Evolutionary conservation across 2,113 vertebrate genomes (phyloP).

Genomic region (Chroicocephalus ridibundus): DNA sequence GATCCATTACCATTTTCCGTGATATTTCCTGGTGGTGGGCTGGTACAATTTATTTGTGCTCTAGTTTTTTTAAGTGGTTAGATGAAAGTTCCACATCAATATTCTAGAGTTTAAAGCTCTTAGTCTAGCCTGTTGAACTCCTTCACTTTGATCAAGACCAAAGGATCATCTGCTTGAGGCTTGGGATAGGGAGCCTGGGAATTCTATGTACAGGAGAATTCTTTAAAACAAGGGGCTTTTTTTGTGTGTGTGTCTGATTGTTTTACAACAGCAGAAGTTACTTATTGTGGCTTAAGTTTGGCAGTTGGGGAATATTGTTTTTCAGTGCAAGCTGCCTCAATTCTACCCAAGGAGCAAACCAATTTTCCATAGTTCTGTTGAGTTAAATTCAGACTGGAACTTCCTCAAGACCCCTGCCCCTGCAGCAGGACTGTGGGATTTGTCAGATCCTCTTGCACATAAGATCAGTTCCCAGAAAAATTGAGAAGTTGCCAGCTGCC

Average conservation of each 20-base stretch:
- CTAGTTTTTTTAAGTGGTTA: background rate
- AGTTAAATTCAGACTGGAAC: background rate
- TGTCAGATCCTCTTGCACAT: background rate
- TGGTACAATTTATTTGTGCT: background rate
- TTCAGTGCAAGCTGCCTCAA: background rate
- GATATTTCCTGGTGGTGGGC: background rate
- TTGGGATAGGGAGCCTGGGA: background rate
- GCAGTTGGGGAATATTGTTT: background rate
- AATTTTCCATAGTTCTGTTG: background rate
- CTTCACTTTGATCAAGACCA: conserved; percentile 16
- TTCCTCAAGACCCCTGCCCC: background rate
- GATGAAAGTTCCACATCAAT: background rate
- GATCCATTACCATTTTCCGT: background rate
- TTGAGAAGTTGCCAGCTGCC: background rate
- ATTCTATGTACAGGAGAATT: background rate
- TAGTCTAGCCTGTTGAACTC: background rate
- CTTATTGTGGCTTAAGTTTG: background rate
- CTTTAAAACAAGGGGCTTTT: background rate
- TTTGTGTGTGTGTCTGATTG: background rate
- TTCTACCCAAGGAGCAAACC: background rate
- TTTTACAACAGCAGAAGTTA: background rate
- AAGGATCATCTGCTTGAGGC: background rate
- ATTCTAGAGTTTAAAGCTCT: background rate
- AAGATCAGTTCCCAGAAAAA: background rate
- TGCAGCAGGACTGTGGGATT: background rate